Percentiles rank a stretch among this genome's conserved stretches.
Conservation (phyloP, 2,888 invertebrate species). For the Neoscelio sp. region DNA sequence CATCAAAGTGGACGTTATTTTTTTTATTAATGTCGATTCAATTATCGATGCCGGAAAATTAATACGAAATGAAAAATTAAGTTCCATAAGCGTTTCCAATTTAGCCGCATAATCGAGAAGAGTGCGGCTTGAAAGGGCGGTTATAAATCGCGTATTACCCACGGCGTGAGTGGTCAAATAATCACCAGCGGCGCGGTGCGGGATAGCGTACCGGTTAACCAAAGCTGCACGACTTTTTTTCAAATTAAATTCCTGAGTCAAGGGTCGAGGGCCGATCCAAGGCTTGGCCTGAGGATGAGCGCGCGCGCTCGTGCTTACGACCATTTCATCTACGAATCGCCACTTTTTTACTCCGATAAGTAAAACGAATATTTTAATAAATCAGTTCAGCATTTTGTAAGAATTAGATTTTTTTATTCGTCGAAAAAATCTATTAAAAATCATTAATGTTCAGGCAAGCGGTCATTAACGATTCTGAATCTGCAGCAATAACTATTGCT, state of each 20-base stretch:
- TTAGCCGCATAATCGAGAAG: conserved; percentile 68
- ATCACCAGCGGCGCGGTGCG: conserved; percentile 69
- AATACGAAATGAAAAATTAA: conserved; percentile 48
- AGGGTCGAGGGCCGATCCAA: conserved; percentile 68
- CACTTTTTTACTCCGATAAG: not conserved
- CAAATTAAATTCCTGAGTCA: conserved; percentile 72
- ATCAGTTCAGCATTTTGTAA: too few relatives aligned
- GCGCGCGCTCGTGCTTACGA: conserved; percentile 32
- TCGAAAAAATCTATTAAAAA: too few relatives aligned
- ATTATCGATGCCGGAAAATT: conserved; percentile 36
- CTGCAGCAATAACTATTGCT: too few relatives aligned
- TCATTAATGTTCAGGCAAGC: too few relatives aligned
- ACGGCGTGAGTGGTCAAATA: conserved; percentile 72
- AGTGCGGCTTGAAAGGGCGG: conserved; percentile 62
- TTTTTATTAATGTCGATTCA: conserved; percentile 38
- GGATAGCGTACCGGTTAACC: conserved; percentile 66
- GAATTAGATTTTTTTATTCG: too few relatives aligned
- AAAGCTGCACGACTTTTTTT: conserved; percentile 72
- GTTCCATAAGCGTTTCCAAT: conserved; percentile 65
- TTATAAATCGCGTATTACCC: conserved; percentile 72
- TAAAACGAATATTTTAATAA: conserved; percentile 2
- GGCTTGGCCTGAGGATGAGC: conserved; percentile 56
- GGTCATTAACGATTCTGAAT: too few relatives aligned
- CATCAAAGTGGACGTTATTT: not conserved
- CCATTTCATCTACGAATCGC: conserved; percentile 44